These are phyloP conservation scores for human (Homo sapiens) DNA, from an alignment of 2,113 vertebrate genomes.

Conservation along the genomic window GRCh38 chr1:56453501-56454000, in stretches of 20 bases:
- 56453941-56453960: background rate
- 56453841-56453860: background rate
- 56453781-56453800: background rate
- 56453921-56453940: background rate
- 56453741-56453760: background rate
- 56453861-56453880: background rate
- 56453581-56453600: background rate
- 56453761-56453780: background rate
- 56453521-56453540: background rate
- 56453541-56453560: background rate
- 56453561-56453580: background rate
- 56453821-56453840: background rate
- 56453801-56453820: background rate
- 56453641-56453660: background rate
- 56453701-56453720: background rate
- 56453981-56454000: background rate
- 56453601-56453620: background rate
- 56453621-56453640: background rate
- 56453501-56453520: background rate
- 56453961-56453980: background rate
- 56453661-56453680: background rate
- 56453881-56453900: no score
- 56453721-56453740: background rate
- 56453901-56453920: background rate
- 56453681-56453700: background rate